Percentiles rank a stretch among this genome's conserved stretches.
Conservation (phyloP, 2,797 vertebrate genomes). For the Xerus rutilus region DNA sequence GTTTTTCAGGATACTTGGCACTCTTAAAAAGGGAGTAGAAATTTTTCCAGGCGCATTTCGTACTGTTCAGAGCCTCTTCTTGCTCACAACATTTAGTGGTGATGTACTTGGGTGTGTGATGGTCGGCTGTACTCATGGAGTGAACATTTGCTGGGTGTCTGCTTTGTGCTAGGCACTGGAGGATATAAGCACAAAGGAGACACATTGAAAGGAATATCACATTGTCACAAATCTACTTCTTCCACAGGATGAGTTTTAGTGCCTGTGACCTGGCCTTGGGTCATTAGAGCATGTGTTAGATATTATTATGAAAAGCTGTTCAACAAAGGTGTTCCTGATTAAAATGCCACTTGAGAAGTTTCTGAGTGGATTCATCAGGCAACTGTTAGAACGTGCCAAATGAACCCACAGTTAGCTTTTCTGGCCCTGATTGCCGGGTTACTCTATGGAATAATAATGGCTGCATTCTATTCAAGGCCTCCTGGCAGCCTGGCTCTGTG, state of each 20-base stretch:
- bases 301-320: slow-evolving; percentile 47
- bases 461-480: background rate
- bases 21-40: background rate
- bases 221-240: slow-evolving; percentile 17
- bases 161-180: background rate
- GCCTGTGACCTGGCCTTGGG: slow-evolving; percentile 16
- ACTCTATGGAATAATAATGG: slow-evolving; percentile 55
- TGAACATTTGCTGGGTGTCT: background rate
- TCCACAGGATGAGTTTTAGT: background rate
- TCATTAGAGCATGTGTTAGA: slow-evolving; percentile 31
- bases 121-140: background rate
- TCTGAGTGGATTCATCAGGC: slow-evolving; percentile 16
- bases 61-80: background rate
- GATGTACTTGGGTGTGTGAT: background rate
- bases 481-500: background rate
- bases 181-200: background rate
- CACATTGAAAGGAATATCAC: background rate
- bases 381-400: slow-evolving; percentile 25
- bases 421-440: slow-evolving; percentile 47
- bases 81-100: background rate
- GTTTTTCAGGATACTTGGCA: slow-evolving; percentile 41
- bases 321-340: slow-evolving; percentile 47
- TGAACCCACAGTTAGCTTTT: slow-evolving; percentile 39
- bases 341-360: slow-evolving; percentile 51
- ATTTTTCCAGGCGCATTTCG: background rate